Evolutionary conservation across 2,797 vertebrate genomes (phyloP).

Genomic region (Pantherophis alleghaniensis): DNA sequence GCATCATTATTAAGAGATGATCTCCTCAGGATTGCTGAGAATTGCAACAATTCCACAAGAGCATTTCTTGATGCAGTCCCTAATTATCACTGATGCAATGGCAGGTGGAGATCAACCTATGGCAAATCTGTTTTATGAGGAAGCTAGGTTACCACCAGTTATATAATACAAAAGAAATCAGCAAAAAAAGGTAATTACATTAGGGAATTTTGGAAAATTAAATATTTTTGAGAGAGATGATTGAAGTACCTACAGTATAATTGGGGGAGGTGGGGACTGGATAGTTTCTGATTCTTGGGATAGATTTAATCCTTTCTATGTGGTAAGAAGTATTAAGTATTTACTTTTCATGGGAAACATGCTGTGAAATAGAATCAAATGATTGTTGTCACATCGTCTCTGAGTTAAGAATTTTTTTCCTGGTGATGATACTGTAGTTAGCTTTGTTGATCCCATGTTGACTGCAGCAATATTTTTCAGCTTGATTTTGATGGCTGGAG

Average conservation of each 20-base stretch:
- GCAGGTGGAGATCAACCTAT: conserved; percentile 53
- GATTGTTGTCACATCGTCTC: conserved; percentile 23
- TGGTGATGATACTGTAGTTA: background rate
- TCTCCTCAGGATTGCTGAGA: conserved; percentile 28
- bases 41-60: conserved; percentile 52
- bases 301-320: background rate
- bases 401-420: background rate
- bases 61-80: conserved; percentile 52
- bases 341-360: conserved; percentile 23
- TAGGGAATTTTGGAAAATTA: conserved; percentile 10
- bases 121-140: conserved; percentile 37
- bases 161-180: background rate
- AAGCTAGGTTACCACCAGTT: background rate
- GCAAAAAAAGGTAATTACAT: background rate
- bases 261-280: background rate
- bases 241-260: background rate
- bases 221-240: conserved; percentile 4
- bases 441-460: conserved; percentile 9
- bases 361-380: background rate
- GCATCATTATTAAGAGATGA: conserved; percentile 27
- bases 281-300: background rate
- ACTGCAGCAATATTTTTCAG: conserved; percentile 6
- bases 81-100: conserved; percentile 48
- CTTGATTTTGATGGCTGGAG: background rate
- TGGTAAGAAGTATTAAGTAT: background rate